Percentiles rank a stretch among this genome's conserved stretches.
These are phyloP conservation scores for Metellina segmentata DNA, from an alignment of 2,888 invertebrate species.

Conservation along the genomic window DNA sequence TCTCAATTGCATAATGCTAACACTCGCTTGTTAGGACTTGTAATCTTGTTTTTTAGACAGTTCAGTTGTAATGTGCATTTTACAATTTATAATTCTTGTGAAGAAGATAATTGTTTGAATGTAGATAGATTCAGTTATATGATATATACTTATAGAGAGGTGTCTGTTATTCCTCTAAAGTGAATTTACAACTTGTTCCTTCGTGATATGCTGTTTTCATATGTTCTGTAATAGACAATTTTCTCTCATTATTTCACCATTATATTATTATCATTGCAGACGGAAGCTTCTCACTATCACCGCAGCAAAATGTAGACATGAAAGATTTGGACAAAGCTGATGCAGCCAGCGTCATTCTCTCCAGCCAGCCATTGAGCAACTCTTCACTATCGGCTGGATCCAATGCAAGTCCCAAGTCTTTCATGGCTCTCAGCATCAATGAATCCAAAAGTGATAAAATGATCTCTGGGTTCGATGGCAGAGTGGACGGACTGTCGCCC, in stretches of 20 bases:
- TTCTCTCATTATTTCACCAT: neutral
- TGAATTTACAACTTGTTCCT: too few relatives aligned
- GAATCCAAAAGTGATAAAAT: conserved; percentile 77
- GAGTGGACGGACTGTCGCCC: conserved; percentile 75
- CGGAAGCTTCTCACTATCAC: conserved; percentile 74
- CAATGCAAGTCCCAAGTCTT: conserved; percentile 77
- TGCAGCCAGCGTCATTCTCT: conserved; percentile 57
- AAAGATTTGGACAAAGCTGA: conserved; percentile 71
- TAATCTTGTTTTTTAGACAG: too few relatives aligned
- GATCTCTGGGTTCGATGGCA: conserved; percentile 72
- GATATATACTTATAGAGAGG: too few relatives aligned
- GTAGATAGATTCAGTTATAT: too few relatives aligned
- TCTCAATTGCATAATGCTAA: too few relatives aligned
- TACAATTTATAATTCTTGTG: too few relatives aligned
- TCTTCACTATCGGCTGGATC: conserved; percentile 62
- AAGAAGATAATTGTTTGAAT: too few relatives aligned
- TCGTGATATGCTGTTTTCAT: too few relatives aligned
- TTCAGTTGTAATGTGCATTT: too few relatives aligned
- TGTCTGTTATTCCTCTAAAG: too few relatives aligned
- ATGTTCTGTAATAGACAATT: neutral
- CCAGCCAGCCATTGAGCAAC: conserved; percentile 63
- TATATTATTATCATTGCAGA: conserved; percentile 20
- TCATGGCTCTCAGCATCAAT: conserved; percentile 69
- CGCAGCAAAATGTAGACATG: conserved; percentile 72
- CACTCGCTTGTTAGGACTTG: too few relatives aligned